Percentiles rank a stretch among this genome's conserved stretches.
These are phyloP conservation scores for Streptopelia turtur DNA, from an alignment of 2,797 vertebrate genomes.

Conservation along the genomic window DNA sequence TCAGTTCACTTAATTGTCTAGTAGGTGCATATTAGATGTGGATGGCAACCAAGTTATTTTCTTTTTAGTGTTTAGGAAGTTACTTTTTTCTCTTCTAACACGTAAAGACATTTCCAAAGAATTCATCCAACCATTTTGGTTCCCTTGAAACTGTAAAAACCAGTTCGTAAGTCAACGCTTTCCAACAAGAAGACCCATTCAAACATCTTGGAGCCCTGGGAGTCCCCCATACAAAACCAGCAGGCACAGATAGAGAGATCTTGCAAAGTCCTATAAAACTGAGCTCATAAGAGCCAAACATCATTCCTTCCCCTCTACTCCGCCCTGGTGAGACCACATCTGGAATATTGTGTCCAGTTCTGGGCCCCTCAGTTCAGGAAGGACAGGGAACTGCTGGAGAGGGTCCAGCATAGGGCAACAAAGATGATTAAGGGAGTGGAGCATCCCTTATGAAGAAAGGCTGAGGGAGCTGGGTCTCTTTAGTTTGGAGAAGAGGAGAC, in stretches of 20 bases:
- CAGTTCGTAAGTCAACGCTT: neutral
- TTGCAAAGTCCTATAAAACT: neutral
- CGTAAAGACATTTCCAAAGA: neutral
- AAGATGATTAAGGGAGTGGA: too few relatives aligned
- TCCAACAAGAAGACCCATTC: neutral
- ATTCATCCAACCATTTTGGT: neutral
- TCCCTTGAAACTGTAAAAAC: neutral
- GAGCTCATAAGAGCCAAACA: neutral
- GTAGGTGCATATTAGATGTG: neutral
- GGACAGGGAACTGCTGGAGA: too few relatives aligned
- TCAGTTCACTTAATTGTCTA: neutral
- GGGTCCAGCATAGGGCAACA: too few relatives aligned
- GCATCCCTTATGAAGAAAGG: too few relatives aligned
- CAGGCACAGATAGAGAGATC: neutral
- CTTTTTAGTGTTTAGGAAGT: neutral
- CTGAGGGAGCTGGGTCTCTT: too few relatives aligned
- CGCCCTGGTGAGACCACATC: too few relatives aligned
- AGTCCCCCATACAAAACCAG: neutral
- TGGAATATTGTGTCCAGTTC: too few relatives aligned
- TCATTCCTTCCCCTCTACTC: too few relatives aligned
- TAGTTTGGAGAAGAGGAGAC: too few relatives aligned
- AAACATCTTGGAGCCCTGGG: neutral
- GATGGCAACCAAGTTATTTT: neutral
- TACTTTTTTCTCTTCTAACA: neutral
- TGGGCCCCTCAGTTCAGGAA: too few relatives aligned